Conservation (phyloP, 2,797 vertebrate genomes). For the Hapalemur alaotrensis region DNA sequence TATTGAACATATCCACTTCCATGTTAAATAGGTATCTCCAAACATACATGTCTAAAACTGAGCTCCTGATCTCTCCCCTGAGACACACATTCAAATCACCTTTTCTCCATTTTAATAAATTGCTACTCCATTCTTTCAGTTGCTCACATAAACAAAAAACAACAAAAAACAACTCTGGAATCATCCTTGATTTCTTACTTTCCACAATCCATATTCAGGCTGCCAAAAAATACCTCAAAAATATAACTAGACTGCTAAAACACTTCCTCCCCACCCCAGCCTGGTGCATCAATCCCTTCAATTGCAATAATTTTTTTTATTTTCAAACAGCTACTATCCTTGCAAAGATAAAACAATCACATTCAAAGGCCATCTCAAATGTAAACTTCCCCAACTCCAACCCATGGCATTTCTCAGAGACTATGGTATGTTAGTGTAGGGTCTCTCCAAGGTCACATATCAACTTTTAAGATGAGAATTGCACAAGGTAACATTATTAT, state of each 20-base stretch:
- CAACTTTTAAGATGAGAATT: neutral
- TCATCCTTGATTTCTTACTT: neutral
- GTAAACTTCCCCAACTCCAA: neutral
- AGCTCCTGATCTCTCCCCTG: neutral
- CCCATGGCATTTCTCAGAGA: neutral
- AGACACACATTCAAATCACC: neutral
- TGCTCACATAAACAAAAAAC: neutral
- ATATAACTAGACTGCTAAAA: neutral
- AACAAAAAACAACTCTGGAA: neutral
- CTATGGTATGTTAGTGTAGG: neutral
- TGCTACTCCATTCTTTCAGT: neutral
- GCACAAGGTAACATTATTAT: neutral
- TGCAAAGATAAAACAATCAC: slow-evolving; percentile 4
- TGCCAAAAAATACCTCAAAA: neutral
- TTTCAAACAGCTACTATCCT: neutral
- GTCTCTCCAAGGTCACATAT: neutral
- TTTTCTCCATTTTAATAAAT: neutral
- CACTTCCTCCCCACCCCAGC: neutral
- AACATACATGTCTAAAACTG: neutral
- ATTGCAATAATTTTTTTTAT: neutral
- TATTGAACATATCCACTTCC: neutral
- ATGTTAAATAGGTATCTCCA: neutral
- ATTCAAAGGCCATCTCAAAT: neutral
- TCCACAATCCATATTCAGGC: neutral
- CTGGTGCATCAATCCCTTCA: neutral